Conservation (phyloP, 1,140 invertebrate species). For the Paralvinella palmiformis region DNA sequence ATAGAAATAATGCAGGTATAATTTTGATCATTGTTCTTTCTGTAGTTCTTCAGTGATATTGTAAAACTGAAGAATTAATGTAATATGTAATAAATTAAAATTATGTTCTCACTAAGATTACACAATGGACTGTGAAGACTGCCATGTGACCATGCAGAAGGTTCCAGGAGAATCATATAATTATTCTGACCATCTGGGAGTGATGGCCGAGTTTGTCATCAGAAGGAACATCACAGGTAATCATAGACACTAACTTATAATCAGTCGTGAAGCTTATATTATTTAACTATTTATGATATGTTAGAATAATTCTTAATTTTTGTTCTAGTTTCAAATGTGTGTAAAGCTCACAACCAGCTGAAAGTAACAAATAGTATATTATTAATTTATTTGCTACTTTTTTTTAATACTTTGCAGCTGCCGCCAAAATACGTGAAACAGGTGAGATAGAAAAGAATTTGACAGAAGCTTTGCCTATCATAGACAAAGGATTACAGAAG, state of each 20-base stretch:
- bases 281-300: background rate
- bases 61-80: background rate
- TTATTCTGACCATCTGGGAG: conserved; percentile 88
- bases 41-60: background rate
- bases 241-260: background rate
- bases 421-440: background rate
- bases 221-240: conserved; percentile 20
- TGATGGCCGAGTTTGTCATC: conserved; percentile 58
- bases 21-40: too few species aligned
- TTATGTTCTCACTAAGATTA: conserved; percentile 13
- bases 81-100: conserved; percentile 7
- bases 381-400: background rate
- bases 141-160: conserved; percentile 63
- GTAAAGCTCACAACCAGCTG: background rate
- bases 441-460: conserved; percentile 8
- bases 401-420: background rate
- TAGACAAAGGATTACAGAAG: conserved; percentile 26
- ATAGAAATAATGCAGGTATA: conserved; percentile 48
- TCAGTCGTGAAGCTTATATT: background rate
- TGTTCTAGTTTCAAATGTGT: background rate
- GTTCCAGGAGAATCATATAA: conserved; percentile 68
- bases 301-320: background rate
- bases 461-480: conserved; percentile 13
- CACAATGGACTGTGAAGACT: conserved; percentile 61
- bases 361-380: background rate